phyloP scores from a whole-genome alignment of 2,113 vertebrate species.

The Gallinago jamesoni region DNA sequence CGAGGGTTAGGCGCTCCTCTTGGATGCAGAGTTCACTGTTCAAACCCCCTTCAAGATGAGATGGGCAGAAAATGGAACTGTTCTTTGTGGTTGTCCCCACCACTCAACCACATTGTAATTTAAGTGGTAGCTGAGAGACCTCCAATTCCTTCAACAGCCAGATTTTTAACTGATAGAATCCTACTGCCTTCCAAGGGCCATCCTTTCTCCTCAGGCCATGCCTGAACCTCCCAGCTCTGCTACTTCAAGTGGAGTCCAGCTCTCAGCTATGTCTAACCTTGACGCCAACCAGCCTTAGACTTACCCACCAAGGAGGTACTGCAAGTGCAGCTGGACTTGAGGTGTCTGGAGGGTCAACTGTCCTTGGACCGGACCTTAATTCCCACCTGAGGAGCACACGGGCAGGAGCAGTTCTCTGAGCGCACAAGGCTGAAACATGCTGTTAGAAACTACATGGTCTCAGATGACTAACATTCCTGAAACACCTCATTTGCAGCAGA shows the following conservation, averaged over 20 bases:
- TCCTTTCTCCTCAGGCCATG: background rate
- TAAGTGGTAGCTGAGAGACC: background rate
- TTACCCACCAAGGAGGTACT: background rate
- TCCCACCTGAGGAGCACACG: background rate
- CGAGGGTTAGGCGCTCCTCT: background rate
- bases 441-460: slow-evolving; percentile 46
- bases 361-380: background rate
- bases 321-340: background rate
- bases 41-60: background rate
- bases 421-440: slow-evolving; percentile 1
- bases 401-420: background rate
- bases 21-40: fast-evolving
- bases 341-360: background rate
- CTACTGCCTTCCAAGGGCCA: background rate
- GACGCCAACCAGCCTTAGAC: background rate
- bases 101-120: fast-evolving
- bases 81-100: background rate
- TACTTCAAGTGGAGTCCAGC: background rate
- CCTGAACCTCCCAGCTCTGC: background rate
- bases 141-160: background rate
- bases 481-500: slow-evolving; percentile 22
- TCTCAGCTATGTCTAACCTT: background rate
- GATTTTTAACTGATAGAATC: background rate
- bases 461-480: slow-evolving; percentile 53
- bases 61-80: background rate